Percentiles rank a stretch among this genome's conserved stretches.
Conservation (phyloP, 2,888 invertebrate genomes). For the Lampropteryx suffumata region DNA sequence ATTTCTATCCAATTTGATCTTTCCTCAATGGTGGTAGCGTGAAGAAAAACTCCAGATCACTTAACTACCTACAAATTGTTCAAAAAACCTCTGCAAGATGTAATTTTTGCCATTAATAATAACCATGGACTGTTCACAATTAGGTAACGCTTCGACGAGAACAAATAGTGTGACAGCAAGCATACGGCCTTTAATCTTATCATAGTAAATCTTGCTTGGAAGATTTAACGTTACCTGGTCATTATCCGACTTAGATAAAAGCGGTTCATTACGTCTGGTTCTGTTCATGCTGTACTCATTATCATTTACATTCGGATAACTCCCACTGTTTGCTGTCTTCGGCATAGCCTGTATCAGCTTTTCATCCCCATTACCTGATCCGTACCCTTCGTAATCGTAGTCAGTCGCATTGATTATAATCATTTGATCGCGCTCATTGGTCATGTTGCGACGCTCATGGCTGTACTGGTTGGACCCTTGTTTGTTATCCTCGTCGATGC, state of each 20-base stretch:
- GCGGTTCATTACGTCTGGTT: constrained; percentile 55
- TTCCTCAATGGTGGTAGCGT: too few species aligned
- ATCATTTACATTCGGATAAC: constrained; percentile 26
- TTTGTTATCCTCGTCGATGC: constrained; percentile 53
- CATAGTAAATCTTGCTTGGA: too few species aligned
- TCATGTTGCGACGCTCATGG: constrained; percentile 57
- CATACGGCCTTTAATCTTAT: too few species aligned
- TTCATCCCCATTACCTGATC: constrained; percentile 44
- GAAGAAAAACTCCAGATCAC: too few species aligned
- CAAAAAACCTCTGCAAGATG: too few species aligned
- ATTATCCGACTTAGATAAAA: constrained; percentile 52
- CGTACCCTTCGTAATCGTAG: constrained; percentile 51
- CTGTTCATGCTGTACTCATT: constrained; percentile 38
- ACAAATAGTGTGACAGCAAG: too few species aligned
- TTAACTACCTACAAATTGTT: too few species aligned
- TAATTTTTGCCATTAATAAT: too few species aligned
- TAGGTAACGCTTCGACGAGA: too few species aligned
- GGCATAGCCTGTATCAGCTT: constrained; percentile 48
- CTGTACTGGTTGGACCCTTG: constrained; percentile 52
- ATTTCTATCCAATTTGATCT: too few species aligned
- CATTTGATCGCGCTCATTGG: constrained; percentile 49
- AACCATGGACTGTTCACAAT: too few species aligned
- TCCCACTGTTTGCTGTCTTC: constrained; percentile 33
- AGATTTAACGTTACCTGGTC: constrained; percentile 59
- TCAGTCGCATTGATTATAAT: constrained; percentile 57